Evolutionary conservation across 2,888 invertebrate species (phyloP).

Genomic region (Bruchidius siliquastri): DNA sequence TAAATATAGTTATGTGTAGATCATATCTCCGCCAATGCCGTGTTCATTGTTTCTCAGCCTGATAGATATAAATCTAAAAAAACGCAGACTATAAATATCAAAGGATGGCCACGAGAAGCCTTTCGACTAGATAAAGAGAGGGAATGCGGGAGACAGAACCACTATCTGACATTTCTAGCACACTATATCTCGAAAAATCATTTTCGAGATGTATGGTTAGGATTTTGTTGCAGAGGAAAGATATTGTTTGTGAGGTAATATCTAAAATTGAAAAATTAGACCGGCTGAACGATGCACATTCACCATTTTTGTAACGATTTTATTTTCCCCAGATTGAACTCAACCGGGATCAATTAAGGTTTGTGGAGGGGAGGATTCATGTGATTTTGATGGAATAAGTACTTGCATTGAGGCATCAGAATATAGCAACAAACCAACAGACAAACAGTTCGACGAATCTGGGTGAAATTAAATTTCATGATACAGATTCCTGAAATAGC

Average conservation of each 20-base stretch:
- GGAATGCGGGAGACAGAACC: not conserved
- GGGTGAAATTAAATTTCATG: too few species aligned
- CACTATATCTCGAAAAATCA: not conserved
- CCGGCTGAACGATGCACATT: not conserved
- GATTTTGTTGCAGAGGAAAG: not conserved
- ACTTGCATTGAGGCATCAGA: too few species aligned
- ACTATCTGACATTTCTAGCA: not conserved
- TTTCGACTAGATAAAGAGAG: not conserved
- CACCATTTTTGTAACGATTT: too few species aligned
- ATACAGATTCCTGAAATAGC: too few species aligned
- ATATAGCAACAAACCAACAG: too few species aligned
- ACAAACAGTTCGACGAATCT: too few species aligned
- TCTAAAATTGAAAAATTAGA: not conserved
- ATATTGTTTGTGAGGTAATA: not conserved
- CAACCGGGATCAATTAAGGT: too few species aligned
- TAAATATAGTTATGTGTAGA: not conserved
- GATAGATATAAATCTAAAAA: conserved; percentile 25
- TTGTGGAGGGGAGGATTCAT: too few species aligned
- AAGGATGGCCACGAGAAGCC: conserved; percentile 24
- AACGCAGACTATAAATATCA: conserved; percentile 32
- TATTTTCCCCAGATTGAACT: too few species aligned
- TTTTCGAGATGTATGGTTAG: not conserved
- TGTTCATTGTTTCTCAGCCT: conserved; percentile 16
- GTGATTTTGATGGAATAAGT: too few species aligned
- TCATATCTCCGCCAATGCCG: not conserved